Percentiles rank a stretch among this genome's conserved stretches.
phyloP scores from a whole-genome alignment of 2,797 vertebrate species.

The Natrix natrix region DNA sequence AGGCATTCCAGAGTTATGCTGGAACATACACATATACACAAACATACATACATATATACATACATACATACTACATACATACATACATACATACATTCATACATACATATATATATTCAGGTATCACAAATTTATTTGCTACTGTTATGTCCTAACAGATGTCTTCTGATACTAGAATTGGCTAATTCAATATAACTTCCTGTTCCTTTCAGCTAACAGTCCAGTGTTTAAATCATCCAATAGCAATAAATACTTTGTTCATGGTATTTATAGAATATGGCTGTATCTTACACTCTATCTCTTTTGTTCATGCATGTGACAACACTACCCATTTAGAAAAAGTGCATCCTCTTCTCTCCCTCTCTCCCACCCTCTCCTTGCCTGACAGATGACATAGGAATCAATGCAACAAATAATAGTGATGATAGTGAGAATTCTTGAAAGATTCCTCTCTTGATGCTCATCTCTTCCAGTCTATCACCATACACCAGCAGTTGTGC shows the following conservation, averaged over 20 bases:
- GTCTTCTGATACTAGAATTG: background rate
- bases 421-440: background rate
- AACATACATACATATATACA: no score
- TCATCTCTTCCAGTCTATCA: background rate
- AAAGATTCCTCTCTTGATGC: background rate
- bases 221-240: background rate
- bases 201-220: background rate
- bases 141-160: background rate
- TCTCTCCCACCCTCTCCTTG: background rate
- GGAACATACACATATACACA: no score
- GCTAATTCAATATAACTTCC: background rate
- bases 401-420: background rate
- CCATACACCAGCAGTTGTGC: background rate
- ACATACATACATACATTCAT: no score
- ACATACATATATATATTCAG: background rate
- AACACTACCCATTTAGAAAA: background rate
- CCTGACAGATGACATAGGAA: background rate
- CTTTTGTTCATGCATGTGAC: background rate
- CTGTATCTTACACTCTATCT: background rate
- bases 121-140: background rate
- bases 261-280: background rate
- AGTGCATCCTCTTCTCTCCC: background rate
- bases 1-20: no score
- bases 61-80: no score
- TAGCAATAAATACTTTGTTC: background rate